phyloP scores from a whole-genome alignment of 2,797 vertebrate species.

The Parauchenoglanis punctatus region DNA sequence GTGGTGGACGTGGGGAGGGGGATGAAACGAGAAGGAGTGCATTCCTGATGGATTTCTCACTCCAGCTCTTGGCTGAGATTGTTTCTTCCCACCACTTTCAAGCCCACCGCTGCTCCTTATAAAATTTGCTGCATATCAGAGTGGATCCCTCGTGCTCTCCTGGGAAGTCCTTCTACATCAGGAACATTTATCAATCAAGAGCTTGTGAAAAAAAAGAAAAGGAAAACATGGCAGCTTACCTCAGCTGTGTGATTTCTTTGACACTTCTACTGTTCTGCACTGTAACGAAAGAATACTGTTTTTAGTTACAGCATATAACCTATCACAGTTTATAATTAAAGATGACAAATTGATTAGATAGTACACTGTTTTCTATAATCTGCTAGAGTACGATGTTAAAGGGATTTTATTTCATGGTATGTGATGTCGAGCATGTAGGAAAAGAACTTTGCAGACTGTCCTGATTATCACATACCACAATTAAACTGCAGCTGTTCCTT shows the following conservation, averaged over 20 bases:
- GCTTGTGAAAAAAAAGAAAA: constrained; percentile 49
- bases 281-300: neutral
- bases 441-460: constrained; percentile 35
- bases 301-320: neutral
- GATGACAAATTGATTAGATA: constrained; percentile 20
- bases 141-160: constrained; percentile 72
- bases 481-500: constrained; percentile 48
- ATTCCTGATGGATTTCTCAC: constrained; percentile 89
- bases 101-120: constrained; percentile 76
- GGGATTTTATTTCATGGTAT: constrained; percentile 35
- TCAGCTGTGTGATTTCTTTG: constrained; percentile 21
- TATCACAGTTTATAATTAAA: constrained; percentile 18
- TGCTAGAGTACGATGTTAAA: constrained; percentile 1
- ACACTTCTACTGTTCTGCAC: neutral
- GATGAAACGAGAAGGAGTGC: constrained; percentile 64
- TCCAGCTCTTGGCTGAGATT: constrained; percentile 79
- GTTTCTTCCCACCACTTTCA: constrained; percentile 86
- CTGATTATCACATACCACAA: constrained; percentile 42
- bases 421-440: constrained; percentile 24
- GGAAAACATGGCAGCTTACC: constrained; percentile 27
- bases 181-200: constrained; percentile 71
- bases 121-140: constrained; percentile 81
- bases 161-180: constrained; percentile 67
- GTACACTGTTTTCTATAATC: constrained; percentile 21
- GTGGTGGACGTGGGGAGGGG: constrained; percentile 68